A percentile compares a stretch with the other conserved stretches of the same genome.
phyloP scores from a whole-genome alignment of 2,797 vertebrate species.

The Novumbra hubbsi region DNA sequence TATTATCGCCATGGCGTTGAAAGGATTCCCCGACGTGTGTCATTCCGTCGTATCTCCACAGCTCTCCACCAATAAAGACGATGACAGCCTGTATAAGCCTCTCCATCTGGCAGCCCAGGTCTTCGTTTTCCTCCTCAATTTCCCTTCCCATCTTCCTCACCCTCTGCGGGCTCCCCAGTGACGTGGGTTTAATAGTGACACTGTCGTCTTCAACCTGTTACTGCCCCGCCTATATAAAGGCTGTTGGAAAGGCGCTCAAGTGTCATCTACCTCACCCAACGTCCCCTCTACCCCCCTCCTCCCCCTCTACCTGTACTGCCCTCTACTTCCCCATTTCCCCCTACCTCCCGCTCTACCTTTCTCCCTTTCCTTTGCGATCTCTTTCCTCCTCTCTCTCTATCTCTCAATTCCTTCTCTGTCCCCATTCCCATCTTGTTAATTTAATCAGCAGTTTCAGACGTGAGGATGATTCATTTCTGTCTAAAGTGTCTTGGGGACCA shows the following conservation, averaged over 20 bases:
- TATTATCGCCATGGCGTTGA: slow-evolving; percentile 19
- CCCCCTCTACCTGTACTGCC: slow-evolving; percentile 19
- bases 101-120: background rate
- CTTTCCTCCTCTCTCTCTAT: background rate
- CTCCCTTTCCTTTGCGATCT: background rate
- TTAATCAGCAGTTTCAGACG: slow-evolving; percentile 57
- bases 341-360: background rate
- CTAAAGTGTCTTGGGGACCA: slow-evolving; percentile 32
- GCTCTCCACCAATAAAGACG: background rate
- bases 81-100: slow-evolving; percentile 17
- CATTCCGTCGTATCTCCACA: background rate
- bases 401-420: background rate
- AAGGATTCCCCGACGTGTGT: slow-evolving; percentile 1
- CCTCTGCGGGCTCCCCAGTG: too few species aligned
- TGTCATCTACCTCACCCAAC: slow-evolving; percentile 23
- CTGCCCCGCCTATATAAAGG: too few species aligned
- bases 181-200: too few species aligned
- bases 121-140: background rate
- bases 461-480: slow-evolving; percentile 54
- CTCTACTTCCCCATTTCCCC: background rate
- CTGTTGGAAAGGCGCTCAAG: too few species aligned
- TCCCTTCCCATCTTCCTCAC: background rate
- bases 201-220: too few species aligned
- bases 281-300: background rate
- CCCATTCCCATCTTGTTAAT: slow-evolving; percentile 43